Percentiles rank a stretch among this genome's conserved stretches.
Conservation (phyloP, 2,113 vertebrate genomes). For the Chascanopsetta lugubris region DNA sequence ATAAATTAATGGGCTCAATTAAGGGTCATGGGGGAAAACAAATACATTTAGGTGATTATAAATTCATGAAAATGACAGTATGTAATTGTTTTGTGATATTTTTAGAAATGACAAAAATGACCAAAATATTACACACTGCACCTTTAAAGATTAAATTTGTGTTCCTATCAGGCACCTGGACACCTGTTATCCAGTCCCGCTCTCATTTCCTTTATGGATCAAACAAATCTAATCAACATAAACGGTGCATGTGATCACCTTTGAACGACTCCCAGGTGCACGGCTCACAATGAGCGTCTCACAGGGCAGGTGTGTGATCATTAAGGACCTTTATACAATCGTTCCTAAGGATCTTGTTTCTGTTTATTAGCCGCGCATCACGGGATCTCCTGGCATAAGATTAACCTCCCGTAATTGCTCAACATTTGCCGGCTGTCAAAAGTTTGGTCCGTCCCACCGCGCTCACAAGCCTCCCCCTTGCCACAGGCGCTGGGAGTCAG, state of each 20-base stretch:
- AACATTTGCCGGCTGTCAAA: slow-evolving; percentile 76
- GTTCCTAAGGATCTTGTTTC: slow-evolving; percentile 1
- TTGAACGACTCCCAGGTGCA: no score
- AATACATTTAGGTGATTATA: no score
- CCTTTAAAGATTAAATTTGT: no score
- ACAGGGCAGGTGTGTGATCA: no score
- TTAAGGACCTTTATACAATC: no score
- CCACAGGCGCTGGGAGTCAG: slow-evolving; percentile 15
- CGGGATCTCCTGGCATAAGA: slow-evolving; percentile 69
- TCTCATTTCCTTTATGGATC: slow-evolving; percentile 40
- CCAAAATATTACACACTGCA: no score
- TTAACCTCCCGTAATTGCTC: slow-evolving; percentile 74
- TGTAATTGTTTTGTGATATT: no score
- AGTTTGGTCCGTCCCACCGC: slow-evolving; percentile 61
- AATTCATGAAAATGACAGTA: no score
- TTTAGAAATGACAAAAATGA: no score
- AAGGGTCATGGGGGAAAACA: no score
- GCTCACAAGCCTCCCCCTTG: slow-evolving; percentile 28
- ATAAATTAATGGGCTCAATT: no score
- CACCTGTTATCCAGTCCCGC: slow-evolving; percentile 28
- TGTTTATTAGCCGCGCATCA: slow-evolving; percentile 53
- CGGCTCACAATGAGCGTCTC: neutral
- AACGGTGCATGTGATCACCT: neutral
- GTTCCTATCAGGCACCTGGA: no score
- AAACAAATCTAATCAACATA: neutral